These are phyloP conservation scores for Spea hammondii DNA, from an alignment of 2,797 vertebrate genomes.

Conservation along the genomic window DNA sequence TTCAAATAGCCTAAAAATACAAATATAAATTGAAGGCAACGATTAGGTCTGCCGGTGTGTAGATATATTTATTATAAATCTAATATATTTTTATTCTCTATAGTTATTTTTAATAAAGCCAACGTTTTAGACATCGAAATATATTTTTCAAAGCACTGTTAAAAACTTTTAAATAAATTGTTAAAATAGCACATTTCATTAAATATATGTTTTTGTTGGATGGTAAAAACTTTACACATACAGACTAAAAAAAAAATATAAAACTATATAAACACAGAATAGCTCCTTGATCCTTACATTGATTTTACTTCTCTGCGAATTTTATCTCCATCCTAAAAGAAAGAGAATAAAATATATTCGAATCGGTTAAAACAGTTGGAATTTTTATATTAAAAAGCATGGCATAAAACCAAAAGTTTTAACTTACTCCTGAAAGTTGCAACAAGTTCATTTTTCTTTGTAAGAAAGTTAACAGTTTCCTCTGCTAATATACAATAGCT, in stretches of 20 bases:
- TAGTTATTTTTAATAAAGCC: constrained; percentile 55
- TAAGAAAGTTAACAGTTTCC: background rate
- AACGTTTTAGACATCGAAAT: background rate
- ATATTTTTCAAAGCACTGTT: constrained; percentile 6
- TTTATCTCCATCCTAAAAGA: constrained; percentile 58
- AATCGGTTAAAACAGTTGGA: background rate
- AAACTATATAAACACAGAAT: constrained; percentile 55
- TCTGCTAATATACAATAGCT: background rate
- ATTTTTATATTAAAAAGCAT: background rate
- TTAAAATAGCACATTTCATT: constrained; percentile 1
- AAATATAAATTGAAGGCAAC: constrained; percentile 3
- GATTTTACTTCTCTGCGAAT: constrained; percentile 49
- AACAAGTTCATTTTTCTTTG: background rate
- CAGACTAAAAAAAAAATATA: constrained; percentile 4
- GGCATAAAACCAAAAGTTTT: constrained; percentile 3
- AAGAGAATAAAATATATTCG: background rate
- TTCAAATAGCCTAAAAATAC: background rate
- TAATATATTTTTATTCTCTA: constrained; percentile 49
- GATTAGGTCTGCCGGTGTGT: constrained; percentile 39
- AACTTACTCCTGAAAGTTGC: constrained; percentile 27
- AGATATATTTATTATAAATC: constrained; percentile 52
- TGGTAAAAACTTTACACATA: background rate
- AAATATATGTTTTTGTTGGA: background rate
- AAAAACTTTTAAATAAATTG: background rate
- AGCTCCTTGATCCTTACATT: constrained; percentile 31